phyloP scores from a whole-genome alignment of 2,888 invertebrate genomes.

The Thymelicus sylvestris region DNA sequence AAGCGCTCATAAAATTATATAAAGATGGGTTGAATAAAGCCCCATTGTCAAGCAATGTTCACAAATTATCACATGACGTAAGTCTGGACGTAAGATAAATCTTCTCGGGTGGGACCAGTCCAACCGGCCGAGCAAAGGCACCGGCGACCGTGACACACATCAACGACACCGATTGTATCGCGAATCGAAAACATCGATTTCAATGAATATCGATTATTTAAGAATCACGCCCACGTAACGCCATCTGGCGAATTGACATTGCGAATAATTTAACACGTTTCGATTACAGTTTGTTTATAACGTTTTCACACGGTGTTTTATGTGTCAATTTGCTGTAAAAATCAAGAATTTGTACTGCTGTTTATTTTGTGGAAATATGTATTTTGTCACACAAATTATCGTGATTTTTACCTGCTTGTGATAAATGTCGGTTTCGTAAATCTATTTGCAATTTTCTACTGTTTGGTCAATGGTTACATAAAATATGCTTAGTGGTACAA shows the following conservation, averaged over 20 bases:
- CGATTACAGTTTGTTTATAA: slow-evolving; percentile 1
- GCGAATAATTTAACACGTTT: slow-evolving; percentile 26
- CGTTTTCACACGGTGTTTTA: slow-evolving; percentile 12
- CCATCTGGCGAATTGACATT: slow-evolving; percentile 25
- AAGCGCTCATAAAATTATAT: no score
- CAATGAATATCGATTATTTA: slow-evolving; percentile 45
- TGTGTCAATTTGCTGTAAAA: slow-evolving; percentile 21
- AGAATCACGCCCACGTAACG: slow-evolving; percentile 40
- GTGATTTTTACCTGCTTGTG: neutral
- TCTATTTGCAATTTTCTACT: neutral
- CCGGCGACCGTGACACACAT: slow-evolving; percentile 63
- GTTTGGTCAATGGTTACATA: neutral
- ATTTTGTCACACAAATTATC: slow-evolving; percentile 7
- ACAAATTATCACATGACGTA: slow-evolving; percentile 17
- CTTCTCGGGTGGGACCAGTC: slow-evolving; percentile 47
- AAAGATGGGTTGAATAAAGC: no score
- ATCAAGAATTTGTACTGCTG: neutral
- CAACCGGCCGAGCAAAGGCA: slow-evolving; percentile 49
- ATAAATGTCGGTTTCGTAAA: neutral
- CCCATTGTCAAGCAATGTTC: neutral
- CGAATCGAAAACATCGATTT: slow-evolving; percentile 16
- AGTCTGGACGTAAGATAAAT: slow-evolving; percentile 10
- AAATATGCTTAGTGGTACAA: no score
- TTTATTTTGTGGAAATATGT: neutral
- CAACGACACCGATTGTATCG: slow-evolving; percentile 36